A percentile compares a stretch with the other conserved stretches of the same genome.
Evolutionary conservation across 2,113 vertebrate genomes (phyloP).

Genomic region (Actenoides hombroni): DNA sequence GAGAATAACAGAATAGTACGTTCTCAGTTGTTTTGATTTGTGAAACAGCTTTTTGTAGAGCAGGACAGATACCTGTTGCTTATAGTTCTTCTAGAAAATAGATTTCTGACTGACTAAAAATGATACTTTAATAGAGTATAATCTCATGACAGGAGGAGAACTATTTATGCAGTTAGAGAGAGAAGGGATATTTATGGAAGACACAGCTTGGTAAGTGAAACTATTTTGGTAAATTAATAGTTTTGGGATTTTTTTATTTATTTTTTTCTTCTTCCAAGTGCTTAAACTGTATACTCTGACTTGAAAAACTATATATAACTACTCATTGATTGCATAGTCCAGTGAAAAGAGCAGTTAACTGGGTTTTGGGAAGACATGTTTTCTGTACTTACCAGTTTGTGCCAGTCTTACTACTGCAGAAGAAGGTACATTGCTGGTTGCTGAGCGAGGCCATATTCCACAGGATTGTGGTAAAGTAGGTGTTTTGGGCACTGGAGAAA

Average conservation of each 20-base stretch:
- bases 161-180: slow-evolving; percentile 98
- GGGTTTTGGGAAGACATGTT: neutral
- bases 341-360: neutral
- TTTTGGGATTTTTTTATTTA: neutral
- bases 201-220: slow-evolving; percentile 92
- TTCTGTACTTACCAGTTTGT: neutral
- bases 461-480: neutral
- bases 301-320: neutral
- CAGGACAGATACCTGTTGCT: neutral
- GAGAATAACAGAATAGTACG: neutral
- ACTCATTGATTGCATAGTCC: neutral
- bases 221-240: slow-evolving; percentile 31
- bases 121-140: neutral
- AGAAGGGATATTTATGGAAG: slow-evolving; percentile 99
- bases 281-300: neutral
- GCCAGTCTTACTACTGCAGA: neutral
- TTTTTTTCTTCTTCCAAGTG: neutral
- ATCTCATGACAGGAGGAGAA: slow-evolving; percentile 87
- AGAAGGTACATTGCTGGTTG: neutral
- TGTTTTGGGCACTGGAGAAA: neutral
- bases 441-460: neutral
- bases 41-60: neutral
- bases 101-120: slow-evolving; percentile 27
- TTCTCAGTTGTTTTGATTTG: neutral
- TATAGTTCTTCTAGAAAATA: neutral